phyloP scores from a whole-genome alignment of 2,797 vertebrate genomes.

The Propithecus perrieri region DNA sequence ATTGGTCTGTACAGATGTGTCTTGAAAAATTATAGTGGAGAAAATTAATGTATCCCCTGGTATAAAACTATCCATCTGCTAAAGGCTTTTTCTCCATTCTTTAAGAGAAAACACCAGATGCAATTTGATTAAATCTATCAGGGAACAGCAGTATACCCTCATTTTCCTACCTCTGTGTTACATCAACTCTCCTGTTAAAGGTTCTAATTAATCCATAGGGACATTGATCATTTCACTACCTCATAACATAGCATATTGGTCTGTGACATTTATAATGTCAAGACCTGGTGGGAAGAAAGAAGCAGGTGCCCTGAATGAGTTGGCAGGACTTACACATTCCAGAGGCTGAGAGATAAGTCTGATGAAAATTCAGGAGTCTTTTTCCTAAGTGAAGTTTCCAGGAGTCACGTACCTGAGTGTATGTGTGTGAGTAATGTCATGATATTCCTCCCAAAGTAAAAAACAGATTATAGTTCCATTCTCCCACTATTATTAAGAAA shows the following conservation, averaged over 20 bases:
- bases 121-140: slow-evolving; percentile 26
- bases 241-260: not conserved
- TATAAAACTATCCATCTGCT: slow-evolving; percentile 21
- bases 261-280: slow-evolving; percentile 2
- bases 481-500: not conserved
- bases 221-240: not conserved
- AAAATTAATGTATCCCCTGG: slow-evolving; percentile 40
- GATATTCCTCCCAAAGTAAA: not conserved
- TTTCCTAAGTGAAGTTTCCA: not conserved
- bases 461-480: not conserved
- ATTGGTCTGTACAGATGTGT: not conserved
- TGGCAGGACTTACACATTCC: not conserved
- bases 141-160: not conserved
- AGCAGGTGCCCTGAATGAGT: not conserved
- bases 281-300: not conserved
- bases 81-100: slow-evolving; percentile 28
- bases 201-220: slow-evolving; percentile 27
- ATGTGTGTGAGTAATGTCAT: not conserved
- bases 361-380: not conserved
- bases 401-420: not conserved
- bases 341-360: not conserved
- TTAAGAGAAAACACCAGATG: slow-evolving; percentile 40
- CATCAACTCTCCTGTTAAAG: not conserved
- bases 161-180: not conserved
- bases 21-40: not conserved